These are phyloP conservation scores for Temnothorax curvispinosus DNA, from an alignment of 1,140 invertebrate species.

Conservation along the genomic window DNA sequence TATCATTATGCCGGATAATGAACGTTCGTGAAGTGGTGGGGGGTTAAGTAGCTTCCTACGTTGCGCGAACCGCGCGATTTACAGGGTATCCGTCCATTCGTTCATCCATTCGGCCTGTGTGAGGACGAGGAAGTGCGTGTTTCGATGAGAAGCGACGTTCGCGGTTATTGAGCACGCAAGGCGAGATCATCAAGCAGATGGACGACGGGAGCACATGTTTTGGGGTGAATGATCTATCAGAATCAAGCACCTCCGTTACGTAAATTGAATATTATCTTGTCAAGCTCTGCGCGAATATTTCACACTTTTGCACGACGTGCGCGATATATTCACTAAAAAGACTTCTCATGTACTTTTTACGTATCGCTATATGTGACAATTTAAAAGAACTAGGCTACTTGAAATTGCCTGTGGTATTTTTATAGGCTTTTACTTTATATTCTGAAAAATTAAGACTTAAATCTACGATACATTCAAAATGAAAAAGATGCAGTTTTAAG, in stretches of 20 bases:
- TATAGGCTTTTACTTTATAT: neutral
- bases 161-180: constrained; percentile 41
- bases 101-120: neutral
- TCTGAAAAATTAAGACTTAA: neutral
- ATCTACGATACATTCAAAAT: neutral
- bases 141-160: constrained; percentile 18
- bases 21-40: constrained; percentile 62
- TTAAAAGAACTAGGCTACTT: neutral
- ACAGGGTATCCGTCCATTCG: constrained; percentile 28
- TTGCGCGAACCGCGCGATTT: constrained; percentile 54
- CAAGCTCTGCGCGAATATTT: neutral
- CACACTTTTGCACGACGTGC: neutral
- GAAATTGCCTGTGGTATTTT: neutral
- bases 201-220: constrained; percentile 39
- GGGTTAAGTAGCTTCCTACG: constrained; percentile 72
- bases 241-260: neutral
- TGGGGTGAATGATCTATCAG: constrained; percentile 4
- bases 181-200: constrained; percentile 41
- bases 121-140: constrained; percentile 29
- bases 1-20: constrained; percentile 74
- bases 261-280: constrained; percentile 38
- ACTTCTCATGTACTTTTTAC: neutral
- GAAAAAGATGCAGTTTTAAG: neutral
- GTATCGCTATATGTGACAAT: neutral
- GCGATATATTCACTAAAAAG: neutral